Evolutionary conservation across 2,113 vertebrate genomes (phyloP), one percentile per base, ranked within the genome.

Genomic region (Ciconia stormi): DNA sequence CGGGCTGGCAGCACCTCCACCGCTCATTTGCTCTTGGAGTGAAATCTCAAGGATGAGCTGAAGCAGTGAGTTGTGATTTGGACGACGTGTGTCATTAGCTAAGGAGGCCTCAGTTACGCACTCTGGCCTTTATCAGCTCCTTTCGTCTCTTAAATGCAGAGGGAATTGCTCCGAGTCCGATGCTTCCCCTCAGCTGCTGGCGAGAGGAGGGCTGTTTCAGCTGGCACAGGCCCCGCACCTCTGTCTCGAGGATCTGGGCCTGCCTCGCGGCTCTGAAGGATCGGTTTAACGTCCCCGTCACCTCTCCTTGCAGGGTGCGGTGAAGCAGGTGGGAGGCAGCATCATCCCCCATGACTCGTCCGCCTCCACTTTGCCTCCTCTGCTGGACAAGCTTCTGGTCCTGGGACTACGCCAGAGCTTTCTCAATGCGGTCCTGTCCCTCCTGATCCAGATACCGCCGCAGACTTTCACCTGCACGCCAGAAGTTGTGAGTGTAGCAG

Each of bases 231-330:
- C 55, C 26, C 40, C 0, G 1, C 12, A 0, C 36, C 46, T 47
- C 59, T 1, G 3, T 3, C 73, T 8, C 0, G 1, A n/a, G 27
- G 29, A 5, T 8, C 56, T 13, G 46, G 44, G 21, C 19, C 0
- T 2, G 17, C 47, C 27, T 23, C 1, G 0, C 0, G 2, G 40
- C 58, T 77, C 4, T 5, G 66, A 5, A 16, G 21, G 40, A 1
- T 14, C 1, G 0, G 10, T 14, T 15, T 32, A 21, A 58, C 0
- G 1, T 8, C 30, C 0, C 2, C 5, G 38, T 52, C 23, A 0
- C 23, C 49, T 66, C 69, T 63, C 80, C 38, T 38, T 25, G 53
- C 91, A 97, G 96, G 83, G 88, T 2, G 49, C 32, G 0, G 90
- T 97, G 74, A 89, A 92, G 76, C 67, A 78, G 50, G 66, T 81